Base-by-base conservation (phyloP, 2,797 vertebrate genomes). In the Platalea minor region DNA sequence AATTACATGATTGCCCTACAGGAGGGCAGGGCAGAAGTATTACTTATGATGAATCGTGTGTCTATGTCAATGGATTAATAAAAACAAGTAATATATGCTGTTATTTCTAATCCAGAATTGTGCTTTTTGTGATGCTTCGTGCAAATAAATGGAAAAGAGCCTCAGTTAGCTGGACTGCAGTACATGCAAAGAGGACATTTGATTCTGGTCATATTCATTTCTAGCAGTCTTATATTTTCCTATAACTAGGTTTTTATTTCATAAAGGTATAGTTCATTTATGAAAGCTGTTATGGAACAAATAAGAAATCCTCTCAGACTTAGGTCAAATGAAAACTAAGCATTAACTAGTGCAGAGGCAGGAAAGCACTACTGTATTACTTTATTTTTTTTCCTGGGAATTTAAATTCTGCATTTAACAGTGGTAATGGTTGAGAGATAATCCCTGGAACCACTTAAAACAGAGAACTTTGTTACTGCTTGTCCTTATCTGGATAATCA, bases 401-500 rank as follows among this genome's bases (percentile, higher is more conserved):
- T 96, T 97, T 95, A 96, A 97, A 97, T 97, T 96, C 95, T 97
- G 70, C 91, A 93, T 97, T 97, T 97, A 97, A 94, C 92, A 95
- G 88, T 97, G 91, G 96, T 95, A 98, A 97, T 97, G 84, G 95
- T 86, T 96, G 95, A 97, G 96, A 98, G 97, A 97, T 97, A 97
- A 98, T 97, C 96, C 94, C 94, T 97, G 93, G 93, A 98, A 97
- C 96, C 89, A 97, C 85, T 97, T 97, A 97, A 97, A 80, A 95
- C 91, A 96, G 65, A 98, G 95, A 96, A 96, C 93, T 97, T 96
- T 97, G 96, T 97, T 98, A 97, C 95, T 97, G 91, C 88, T 96
- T 95, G 95, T 96, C 95, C 96, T 98, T 98, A 97, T 98, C 96
- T 96, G 93, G 92, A 97, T 98, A 98, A 98, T 98, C 97, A 98